Conservation (phyloP, 2,888 invertebrate species). For the Leptopilina drosophilae region DNA sequence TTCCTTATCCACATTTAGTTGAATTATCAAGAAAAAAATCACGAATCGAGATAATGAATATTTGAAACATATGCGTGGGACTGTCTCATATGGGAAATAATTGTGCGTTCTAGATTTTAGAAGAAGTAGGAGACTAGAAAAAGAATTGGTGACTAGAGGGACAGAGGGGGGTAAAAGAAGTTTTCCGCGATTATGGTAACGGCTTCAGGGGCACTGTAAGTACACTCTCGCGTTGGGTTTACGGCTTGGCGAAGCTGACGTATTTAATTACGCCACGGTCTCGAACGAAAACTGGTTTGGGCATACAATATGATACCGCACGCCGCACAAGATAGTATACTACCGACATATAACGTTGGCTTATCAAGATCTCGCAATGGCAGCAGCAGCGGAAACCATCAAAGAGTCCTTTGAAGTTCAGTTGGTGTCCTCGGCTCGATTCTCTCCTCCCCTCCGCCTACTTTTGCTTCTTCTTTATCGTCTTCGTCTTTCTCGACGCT, state of each 20-base stretch:
- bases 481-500: conserved; percentile 40
- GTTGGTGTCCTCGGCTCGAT: conserved; percentile 69
- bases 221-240: conserved; percentile 41
- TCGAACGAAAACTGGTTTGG: conserved; percentile 70
- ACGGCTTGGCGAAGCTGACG: conserved; percentile 64
- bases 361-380: conserved; percentile 74
- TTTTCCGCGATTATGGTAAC: conserved; percentile 43
- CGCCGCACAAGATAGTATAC: conserved; percentile 63
- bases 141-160: not conserved
- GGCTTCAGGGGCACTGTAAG: conserved; percentile 9
- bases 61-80: too few relatives aligned
- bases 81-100: not conserved
- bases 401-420: conserved; percentile 75
- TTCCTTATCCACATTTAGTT: too few relatives aligned
- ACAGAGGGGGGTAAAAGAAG: not conserved
- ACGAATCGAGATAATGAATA: too few relatives aligned
- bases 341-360: conserved; percentile 70
- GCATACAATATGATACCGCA: conserved; percentile 63
- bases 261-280: conserved; percentile 68
- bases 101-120: conserved; percentile 3
- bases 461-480: conserved; percentile 45
- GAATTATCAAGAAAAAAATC: too few relatives aligned
- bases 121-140: not conserved
- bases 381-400: conserved; percentile 73
- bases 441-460: conserved; percentile 57